Conservation (phyloP, 2,113 vertebrate genomes). For the Hippocampus comes region DNA sequence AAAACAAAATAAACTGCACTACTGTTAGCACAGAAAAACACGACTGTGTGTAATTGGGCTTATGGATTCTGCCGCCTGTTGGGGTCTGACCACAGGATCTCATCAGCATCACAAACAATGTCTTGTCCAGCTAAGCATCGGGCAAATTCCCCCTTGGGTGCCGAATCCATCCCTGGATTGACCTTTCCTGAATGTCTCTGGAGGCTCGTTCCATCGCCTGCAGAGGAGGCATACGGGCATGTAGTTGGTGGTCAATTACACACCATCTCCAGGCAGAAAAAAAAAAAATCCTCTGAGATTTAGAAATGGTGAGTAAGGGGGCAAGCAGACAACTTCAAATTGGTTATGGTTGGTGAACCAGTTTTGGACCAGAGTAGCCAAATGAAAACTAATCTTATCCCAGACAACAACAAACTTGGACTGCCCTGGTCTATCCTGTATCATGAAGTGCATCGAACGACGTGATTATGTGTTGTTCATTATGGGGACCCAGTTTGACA, state of each 20-base stretch:
- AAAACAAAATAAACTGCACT: no score
- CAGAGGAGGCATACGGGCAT: not conserved
- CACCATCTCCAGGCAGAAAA: not conserved
- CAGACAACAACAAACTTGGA: not conserved
- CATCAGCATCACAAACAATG: not conserved
- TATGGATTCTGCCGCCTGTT: not conserved
- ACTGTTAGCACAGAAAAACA: not conserved
- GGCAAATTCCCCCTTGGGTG: not conserved
- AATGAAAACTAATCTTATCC: not conserved
- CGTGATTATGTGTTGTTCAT: no score
- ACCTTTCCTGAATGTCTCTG: not conserved
- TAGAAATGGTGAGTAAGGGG: not conserved
- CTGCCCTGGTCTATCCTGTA: not conserved
- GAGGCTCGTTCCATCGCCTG: not conserved
- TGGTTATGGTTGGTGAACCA: not conserved
- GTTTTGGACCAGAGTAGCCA: not conserved
- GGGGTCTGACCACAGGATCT: slow-evolving; percentile 1
- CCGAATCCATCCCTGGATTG: not conserved
- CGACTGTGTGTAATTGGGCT: not conserved
- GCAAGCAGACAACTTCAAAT: not conserved
- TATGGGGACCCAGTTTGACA: no score
- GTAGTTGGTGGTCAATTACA: not conserved
- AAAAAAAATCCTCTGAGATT: not conserved
- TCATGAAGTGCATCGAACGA: no score
- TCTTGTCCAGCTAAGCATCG: not conserved